Conservation (phyloP, 2,888 invertebrate genomes). For the Drosophila maculinotata region DNA sequence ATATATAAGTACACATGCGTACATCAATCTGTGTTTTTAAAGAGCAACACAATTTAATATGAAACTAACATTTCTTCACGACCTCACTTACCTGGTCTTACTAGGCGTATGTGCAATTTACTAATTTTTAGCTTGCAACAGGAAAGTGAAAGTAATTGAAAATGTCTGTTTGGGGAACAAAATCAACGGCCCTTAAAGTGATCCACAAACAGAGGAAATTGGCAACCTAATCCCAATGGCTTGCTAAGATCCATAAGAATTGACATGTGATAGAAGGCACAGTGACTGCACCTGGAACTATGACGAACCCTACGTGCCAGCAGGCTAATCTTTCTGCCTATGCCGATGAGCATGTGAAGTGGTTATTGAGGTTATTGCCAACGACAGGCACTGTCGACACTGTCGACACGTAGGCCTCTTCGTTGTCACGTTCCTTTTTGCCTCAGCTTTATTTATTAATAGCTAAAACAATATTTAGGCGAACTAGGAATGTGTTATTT, state of each 20-base stretch:
- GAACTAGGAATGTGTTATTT: no score
- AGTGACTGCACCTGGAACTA: not conserved
- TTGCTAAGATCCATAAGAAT: not conserved
- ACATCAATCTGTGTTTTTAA: slow-evolving; percentile 1
- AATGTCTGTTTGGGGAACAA: no score
- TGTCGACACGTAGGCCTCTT: not conserved
- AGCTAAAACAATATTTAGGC: no score
- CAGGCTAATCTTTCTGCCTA: slow-evolving; percentile 25
- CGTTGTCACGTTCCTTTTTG: not conserved
- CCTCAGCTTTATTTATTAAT: no score
- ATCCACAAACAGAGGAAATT: slow-evolving; percentile 4
- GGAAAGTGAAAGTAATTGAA: no score
- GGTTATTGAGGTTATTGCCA: slow-evolving; percentile 3
- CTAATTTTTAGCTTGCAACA: no score
- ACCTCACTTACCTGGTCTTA: no score
- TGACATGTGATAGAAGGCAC: slow-evolving; percentile 20
- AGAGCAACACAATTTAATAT: no score
- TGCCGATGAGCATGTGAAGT: not conserved
- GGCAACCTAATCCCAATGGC: not conserved
- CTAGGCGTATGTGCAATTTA: no score
- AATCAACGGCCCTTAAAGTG: no score
- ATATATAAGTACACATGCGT: no score
- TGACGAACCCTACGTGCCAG: slow-evolving; percentile 23
- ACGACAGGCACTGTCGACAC: not conserved
- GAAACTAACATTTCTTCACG: no score